Conservation (phyloP, 2,797 vertebrate genomes). For the Anabacerthia variegaticeps region DNA sequence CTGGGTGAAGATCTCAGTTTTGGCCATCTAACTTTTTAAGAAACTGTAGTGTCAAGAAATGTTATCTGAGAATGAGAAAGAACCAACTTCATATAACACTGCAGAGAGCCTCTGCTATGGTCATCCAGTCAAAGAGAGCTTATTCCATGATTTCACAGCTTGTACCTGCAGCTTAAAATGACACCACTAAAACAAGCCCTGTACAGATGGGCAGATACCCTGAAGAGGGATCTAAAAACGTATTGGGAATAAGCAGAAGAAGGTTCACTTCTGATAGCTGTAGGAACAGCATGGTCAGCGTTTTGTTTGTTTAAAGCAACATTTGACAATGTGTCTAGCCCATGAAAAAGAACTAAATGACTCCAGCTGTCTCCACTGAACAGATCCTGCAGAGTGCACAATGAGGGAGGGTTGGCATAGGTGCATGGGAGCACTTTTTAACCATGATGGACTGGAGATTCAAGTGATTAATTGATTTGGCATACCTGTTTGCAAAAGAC, state of each 20-base stretch:
- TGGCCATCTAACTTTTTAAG: neutral
- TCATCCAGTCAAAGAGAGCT: neutral
- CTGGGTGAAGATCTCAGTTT: neutral
- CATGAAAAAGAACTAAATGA: neutral
- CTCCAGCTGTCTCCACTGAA: neutral
- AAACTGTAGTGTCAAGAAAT: neutral
- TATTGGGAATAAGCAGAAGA: neutral
- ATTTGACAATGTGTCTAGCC: neutral
- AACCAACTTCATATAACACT: rapidly evolving
- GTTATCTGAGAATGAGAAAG: neutral
- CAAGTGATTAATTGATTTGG: neutral
- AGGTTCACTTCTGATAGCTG: neutral
- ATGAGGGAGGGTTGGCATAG: neutral
- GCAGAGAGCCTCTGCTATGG: neutral
- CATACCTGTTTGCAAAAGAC: neutral
- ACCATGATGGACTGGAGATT: neutral
- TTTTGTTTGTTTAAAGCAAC: neutral
- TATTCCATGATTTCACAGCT: neutral
- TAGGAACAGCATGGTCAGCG: neutral
- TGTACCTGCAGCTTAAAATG: neutral
- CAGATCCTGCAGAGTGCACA: neutral
- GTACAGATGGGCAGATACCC: neutral
- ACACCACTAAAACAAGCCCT: neutral
- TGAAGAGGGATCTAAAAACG: neutral
- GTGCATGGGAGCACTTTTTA: neutral